Evolutionary conservation across 2,888 invertebrate species (phyloP), one percentile per base, ranked within the genome.

Genomic region (Minunthozetes semirufus): DNA sequence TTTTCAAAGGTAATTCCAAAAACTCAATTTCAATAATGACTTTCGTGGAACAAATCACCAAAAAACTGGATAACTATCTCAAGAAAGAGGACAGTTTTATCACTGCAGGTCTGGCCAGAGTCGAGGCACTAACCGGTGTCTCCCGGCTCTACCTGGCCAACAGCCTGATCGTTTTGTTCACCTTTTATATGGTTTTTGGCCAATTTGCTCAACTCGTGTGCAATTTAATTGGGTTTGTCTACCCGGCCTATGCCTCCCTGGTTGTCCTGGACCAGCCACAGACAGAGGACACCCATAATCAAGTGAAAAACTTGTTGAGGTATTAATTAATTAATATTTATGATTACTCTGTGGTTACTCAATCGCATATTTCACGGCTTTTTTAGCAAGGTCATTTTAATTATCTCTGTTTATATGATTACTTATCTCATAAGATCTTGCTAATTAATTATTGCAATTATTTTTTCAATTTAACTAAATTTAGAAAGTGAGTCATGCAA

Each of bases 161-260:
- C n/a, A 27, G 70, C 27, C 22, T 70, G 17, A 70, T 70, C n/a
- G 48, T 70, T 9, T 17, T 70, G 46, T 70, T 70, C 38, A 15
- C 46, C 9, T 6, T 19, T 25, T 99, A 97, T 86, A 86, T 99
- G 84, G 89, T 96, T 80, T 90, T 98, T 84, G 99, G 98, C 72
- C 92, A 91, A 86, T 97, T 94, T 72, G 95, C 94, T 79, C 93
- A 96, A 84, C 86, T 99, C 80, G 87, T 99, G 79, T 97, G 97
- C 86, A 99, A 99, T 84, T 84, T 89, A 72, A 91, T 98, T 82
- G 98, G 96, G 27, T 97, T 98, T 83, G 84, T 91, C 4, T 99
- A 98, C 84, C 98, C 99, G 63, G 97, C 98, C 0, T 99, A 97
- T 83, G 82, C 83, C 75, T 86, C 86, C 84, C 70, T 70, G 22